A percentile compares a stretch with the other conserved stretches of the same genome.
These are phyloP conservation scores for Drosophila punjabiensis DNA, from an alignment of 1,140 invertebrate species.

Conservation along the genomic window DNA sequence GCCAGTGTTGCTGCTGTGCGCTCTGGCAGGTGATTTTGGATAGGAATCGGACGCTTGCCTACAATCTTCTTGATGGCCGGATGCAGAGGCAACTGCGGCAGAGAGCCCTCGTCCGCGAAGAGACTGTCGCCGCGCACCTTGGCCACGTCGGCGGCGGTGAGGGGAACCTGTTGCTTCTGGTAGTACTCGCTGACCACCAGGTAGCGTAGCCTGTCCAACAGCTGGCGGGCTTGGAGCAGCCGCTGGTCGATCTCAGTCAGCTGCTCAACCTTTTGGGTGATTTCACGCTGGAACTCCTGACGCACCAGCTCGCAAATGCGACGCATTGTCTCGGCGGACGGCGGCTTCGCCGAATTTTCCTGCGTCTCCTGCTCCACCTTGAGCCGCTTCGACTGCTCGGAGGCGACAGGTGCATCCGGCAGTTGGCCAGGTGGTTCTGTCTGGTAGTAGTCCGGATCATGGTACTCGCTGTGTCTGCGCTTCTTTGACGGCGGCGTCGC, in stretches of 20 bases:
- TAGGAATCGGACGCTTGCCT: slow-evolving; percentile 86
- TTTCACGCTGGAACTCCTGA: slow-evolving; percentile 87
- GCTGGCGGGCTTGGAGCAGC: slow-evolving; percentile 87
- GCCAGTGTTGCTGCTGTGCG: slow-evolving; percentile 86
- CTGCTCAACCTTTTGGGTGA: slow-evolving; percentile 86
- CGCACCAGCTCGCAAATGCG: slow-evolving; percentile 61
- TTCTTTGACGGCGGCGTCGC: slow-evolving; percentile 66
- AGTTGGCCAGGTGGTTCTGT: slow-evolving; percentile 1
- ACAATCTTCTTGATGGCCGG: slow-evolving; percentile 90
- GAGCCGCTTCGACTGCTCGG: slow-evolving; percentile 14
- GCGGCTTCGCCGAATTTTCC: slow-evolving; percentile 1
- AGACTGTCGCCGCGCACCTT: slow-evolving; percentile 77
- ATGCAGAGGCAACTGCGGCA: slow-evolving; percentile 88
- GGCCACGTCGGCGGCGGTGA: slow-evolving; percentile 86
- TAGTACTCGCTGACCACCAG: slow-evolving; percentile 90
- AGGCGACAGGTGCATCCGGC: background rate
- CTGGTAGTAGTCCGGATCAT: slow-evolving; percentile 77
- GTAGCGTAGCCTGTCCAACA: slow-evolving; percentile 91
- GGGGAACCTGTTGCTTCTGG: slow-evolving; percentile 87
- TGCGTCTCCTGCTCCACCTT: slow-evolving; percentile 18
- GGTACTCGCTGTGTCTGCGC: slow-evolving; percentile 78
- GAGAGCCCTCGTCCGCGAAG: slow-evolving; percentile 45
- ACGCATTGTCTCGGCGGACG: slow-evolving; percentile 9
- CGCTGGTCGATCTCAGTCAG: slow-evolving; percentile 87
- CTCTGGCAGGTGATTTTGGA: slow-evolving; percentile 84